These are phyloP conservation scores for Pogonocichla stellata DNA, from an alignment of 2,113 vertebrate species.

Conservation along the genomic window DNA sequence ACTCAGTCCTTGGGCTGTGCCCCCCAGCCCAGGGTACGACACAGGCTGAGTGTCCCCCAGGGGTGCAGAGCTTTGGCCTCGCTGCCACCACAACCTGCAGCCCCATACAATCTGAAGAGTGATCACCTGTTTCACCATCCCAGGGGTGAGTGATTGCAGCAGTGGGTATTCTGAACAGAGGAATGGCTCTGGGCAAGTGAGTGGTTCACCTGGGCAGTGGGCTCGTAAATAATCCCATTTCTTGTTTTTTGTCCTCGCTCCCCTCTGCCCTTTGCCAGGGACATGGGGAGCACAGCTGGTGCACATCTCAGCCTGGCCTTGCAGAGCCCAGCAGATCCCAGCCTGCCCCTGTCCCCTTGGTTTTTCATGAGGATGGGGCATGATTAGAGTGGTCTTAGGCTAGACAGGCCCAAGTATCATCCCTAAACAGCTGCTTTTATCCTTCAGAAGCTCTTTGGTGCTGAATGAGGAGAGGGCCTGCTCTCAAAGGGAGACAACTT, in stretches of 20 bases:
- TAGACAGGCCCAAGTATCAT: background rate
- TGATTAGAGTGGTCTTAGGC: background rate
- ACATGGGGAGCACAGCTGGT: rapidly evolving
- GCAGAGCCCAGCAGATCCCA: background rate
- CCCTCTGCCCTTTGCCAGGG: background rate
- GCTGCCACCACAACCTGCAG: background rate
- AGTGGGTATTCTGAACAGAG: background rate
- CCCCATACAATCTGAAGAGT: too few relatives aligned
- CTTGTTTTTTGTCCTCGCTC: background rate
- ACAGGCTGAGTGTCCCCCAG: rapidly evolving
- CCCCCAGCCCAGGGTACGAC: background rate
- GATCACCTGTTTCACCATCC: background rate
- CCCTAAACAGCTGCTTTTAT: rapidly evolving
- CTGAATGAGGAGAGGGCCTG: background rate
- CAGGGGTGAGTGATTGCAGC: background rate
- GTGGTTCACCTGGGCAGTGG: background rate
- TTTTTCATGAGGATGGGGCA: background rate
- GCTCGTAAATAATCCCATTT: background rate
- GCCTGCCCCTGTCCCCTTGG: background rate
- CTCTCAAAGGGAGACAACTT: background rate
- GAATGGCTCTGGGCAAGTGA: background rate
- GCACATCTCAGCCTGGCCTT: background rate
- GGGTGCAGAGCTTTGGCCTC: background rate
- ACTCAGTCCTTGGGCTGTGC: background rate
- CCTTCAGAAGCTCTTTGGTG: background rate